Conservation (phyloP, 1,140 invertebrate species). For the Penaeus indicus region DNA sequence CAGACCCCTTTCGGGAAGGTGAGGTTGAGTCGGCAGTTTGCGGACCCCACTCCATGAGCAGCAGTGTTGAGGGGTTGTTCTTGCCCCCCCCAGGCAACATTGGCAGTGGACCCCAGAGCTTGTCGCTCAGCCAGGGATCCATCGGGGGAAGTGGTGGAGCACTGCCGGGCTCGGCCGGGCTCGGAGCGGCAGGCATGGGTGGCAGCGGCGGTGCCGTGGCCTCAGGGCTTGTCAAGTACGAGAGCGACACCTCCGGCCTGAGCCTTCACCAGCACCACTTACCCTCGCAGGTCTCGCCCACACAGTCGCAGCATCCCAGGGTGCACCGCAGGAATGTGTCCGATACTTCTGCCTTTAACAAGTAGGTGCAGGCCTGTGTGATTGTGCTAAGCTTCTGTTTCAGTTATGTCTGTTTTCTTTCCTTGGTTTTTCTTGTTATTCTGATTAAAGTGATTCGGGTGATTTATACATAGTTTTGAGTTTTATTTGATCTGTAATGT, state of each 20-base stretch:
- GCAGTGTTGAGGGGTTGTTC: slow-evolving; percentile 57
- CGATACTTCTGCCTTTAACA: slow-evolving; percentile 88
- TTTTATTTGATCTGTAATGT: no score
- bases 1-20: slow-evolving; percentile 76
- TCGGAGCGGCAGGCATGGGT: background rate
- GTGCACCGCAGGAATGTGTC: slow-evolving; percentile 81
- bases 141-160: slow-evolving; percentile 31
- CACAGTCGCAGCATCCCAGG: slow-evolving; percentile 71
- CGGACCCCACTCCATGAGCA: slow-evolving; percentile 66
- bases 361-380: slow-evolving; percentile 74
- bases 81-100: slow-evolving; percentile 32
- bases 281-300: slow-evolving; percentile 66
- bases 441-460: no score
- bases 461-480: no score
- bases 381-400: background rate
- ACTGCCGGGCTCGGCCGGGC: background rate
- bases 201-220: background rate
- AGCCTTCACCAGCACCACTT: slow-evolving; percentile 72
- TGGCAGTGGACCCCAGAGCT: slow-evolving; percentile 51
- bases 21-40: slow-evolving; percentile 67
- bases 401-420: background rate
- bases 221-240: slow-evolving; percentile 45
- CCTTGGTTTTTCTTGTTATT: background rate
- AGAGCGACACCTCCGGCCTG: slow-evolving; percentile 69
- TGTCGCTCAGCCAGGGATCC: slow-evolving; percentile 57